Evolutionary conservation across 2,888 invertebrate genomes (phyloP), one percentile per base, ranked within the genome.

Genomic region (Chrysolina haemoptera): DNA sequence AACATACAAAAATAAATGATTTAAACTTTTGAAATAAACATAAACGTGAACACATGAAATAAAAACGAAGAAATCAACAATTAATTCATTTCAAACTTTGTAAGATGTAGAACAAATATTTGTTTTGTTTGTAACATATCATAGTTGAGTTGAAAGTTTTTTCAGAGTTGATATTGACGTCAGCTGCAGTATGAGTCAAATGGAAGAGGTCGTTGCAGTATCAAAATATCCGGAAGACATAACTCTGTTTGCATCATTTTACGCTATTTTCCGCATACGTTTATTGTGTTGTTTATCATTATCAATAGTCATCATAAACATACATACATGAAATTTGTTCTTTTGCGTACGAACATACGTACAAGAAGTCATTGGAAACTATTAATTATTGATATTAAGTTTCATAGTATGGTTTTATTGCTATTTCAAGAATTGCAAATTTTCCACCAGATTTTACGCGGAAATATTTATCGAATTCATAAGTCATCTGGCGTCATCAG

Each of bases 401-500:
- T 27, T n/a, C 59, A 27, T 5, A n/a, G 6, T 59, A 59, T 9
- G 10, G n/a, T 27, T n/a, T 59, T 59, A 59, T 59, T 35, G n/a
- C 59, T 35, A 12, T 59, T 59, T 59, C 59, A 59, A 27, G 12
- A n/a, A 35, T 35, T 59, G 59, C 59, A 0, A 59, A n/a, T n/a
- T 59, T 27, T 59, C n/a, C 35, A 59, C 18, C 12, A 20, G 20
- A 12, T 53, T 53, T 20, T 22, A 53, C 11, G 10, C 6, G 14
- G 9, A 27, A 59, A 59, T 35, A n/a, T 12, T 22, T 8, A 35
- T 14, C 2, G 35, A 27, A 35, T 12, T 46, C n/a, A 6, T 12
- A 0, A 35, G 27, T 59, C 27, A 27, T 9, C 14, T 27, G 22
- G 14, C 35, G 27, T 35, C n/a, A 27, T 59, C 27, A 27, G 11